phyloP scores from a whole-genome alignment of 2,797 vertebrate genomes.

The Acrossocheilus wenchowensis region DNA sequence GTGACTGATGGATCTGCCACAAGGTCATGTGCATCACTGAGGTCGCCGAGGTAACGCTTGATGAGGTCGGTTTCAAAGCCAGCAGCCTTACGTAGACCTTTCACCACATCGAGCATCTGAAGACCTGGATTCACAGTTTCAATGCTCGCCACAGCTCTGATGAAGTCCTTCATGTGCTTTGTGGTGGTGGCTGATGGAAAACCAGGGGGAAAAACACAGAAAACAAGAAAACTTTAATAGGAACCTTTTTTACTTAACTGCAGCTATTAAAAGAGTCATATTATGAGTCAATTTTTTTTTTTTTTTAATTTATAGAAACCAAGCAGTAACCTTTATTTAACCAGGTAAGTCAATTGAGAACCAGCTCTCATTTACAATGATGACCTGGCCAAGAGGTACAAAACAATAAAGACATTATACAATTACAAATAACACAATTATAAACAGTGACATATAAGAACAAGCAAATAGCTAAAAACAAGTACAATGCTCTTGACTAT shows the following conservation, averaged over 20 bases:
- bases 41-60: no score
- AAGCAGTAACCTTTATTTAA: no score
- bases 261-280: background rate
- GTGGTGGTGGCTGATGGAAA: background rate
- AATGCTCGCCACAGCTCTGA: constrained; percentile 70
- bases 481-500: no score
- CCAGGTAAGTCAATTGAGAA: no score
- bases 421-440: no score
- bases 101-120: constrained; percentile 54
- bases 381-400: no score
- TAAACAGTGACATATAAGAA: no score
- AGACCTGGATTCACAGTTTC: constrained; percentile 62
- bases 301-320: no score
- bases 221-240: background rate
- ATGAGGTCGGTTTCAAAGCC: constrained; percentile 49
- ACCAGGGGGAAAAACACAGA: background rate
- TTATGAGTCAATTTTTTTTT: background rate
- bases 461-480: no score
- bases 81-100: constrained; percentile 63
- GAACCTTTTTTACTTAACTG: background rate
- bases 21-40: background rate
- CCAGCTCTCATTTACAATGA: no score
- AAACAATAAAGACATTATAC: no score
- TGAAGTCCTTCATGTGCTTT: constrained; percentile 7
- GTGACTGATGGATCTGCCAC: constrained; percentile 58